A percentile compares a stretch with the other conserved stretches of the same genome.
Evolutionary conservation across 2,113 vertebrate genomes (phyloP).

Genomic region (Pleuronectes platessa): DNA sequence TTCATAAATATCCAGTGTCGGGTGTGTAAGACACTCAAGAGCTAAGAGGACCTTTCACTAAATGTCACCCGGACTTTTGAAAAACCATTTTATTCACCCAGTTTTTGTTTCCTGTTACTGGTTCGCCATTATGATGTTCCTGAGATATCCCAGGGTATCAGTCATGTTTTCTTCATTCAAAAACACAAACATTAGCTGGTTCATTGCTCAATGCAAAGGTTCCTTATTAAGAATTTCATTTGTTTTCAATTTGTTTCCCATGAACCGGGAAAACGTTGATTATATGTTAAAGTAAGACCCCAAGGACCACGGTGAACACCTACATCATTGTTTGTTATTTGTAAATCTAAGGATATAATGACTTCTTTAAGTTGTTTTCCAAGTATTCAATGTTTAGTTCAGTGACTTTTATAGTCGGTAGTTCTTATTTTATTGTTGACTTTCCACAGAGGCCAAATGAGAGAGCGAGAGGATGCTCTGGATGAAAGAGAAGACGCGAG

Average conservation of each 20-base stretch:
- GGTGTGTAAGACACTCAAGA: conserved; percentile 54
- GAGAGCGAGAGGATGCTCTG: conserved; percentile 41
- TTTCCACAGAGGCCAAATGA: conserved; percentile 37
- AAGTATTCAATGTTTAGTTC: background rate
- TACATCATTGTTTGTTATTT: background rate
- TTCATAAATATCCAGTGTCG: conserved; percentile 78
- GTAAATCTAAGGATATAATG: background rate
- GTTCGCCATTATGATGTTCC: background rate
- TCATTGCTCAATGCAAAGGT: background rate
- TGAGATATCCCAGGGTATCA: background rate
- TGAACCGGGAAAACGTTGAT: background rate
- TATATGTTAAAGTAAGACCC: background rate
- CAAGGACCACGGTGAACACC: background rate
- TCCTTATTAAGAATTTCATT: background rate
- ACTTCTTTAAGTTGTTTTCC: background rate
- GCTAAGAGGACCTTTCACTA: conserved; percentile 70
- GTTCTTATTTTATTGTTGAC: background rate
- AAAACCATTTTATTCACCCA: conserved; percentile 37
- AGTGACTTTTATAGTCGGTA: conserved; percentile 12
- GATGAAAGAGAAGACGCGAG: conserved; percentile 58
- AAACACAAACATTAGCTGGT: background rate
- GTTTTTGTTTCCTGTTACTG: conserved; percentile 35
- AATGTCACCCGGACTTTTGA: conserved; percentile 77
- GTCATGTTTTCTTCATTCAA: background rate
- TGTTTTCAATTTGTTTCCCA: background rate